phyloP scores from a whole-genome alignment of 1,140 invertebrate species.

The Drosophila takahashii region DNA sequence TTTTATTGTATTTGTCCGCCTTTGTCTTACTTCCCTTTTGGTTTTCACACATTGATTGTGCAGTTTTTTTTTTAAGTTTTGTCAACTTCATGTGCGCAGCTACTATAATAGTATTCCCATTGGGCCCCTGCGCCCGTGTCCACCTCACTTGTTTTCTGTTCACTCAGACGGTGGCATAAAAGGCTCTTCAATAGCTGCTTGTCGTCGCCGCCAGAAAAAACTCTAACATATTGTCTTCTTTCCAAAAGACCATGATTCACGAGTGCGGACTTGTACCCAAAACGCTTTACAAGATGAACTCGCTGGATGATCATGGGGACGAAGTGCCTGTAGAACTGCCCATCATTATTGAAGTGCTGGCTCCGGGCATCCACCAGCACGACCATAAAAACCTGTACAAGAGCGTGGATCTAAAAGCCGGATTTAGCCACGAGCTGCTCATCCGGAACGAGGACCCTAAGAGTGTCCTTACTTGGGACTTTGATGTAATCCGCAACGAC shows the following conservation, averaged over 20 bases:
- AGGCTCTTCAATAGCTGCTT: neutral
- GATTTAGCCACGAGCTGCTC: constrained; percentile 93
- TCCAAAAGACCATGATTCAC: constrained; percentile 90
- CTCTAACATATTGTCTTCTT: neutral
- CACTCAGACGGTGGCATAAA: constrained; percentile 19
- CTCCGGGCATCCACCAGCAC: constrained; percentile 60
- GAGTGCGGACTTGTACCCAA: constrained; percentile 96
- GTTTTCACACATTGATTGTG: constrained; percentile 24
- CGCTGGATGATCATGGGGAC: constrained; percentile 86
- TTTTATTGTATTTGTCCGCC: constrained; percentile 12
- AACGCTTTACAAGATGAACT: constrained; percentile 92
- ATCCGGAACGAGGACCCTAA: constrained; percentile 93
- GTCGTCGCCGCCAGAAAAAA: neutral
- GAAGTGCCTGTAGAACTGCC: constrained; percentile 27
- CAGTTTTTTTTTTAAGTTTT: constrained; percentile 38
- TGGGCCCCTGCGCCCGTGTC: constrained; percentile 24
- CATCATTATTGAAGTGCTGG: constrained; percentile 2
- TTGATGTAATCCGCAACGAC: constrained; percentile 96
- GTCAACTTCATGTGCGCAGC: constrained; percentile 44
- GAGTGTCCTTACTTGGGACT: constrained; percentile 98
- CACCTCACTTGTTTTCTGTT: constrained; percentile 26
- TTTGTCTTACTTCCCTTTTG: constrained; percentile 22
- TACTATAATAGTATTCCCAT: neutral
- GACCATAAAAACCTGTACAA: constrained; percentile 86
- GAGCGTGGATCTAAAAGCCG: constrained; percentile 86